phyloP scores from a whole-genome alignment of 2,113 vertebrate species.

The Eublepharis macularius region DNA sequence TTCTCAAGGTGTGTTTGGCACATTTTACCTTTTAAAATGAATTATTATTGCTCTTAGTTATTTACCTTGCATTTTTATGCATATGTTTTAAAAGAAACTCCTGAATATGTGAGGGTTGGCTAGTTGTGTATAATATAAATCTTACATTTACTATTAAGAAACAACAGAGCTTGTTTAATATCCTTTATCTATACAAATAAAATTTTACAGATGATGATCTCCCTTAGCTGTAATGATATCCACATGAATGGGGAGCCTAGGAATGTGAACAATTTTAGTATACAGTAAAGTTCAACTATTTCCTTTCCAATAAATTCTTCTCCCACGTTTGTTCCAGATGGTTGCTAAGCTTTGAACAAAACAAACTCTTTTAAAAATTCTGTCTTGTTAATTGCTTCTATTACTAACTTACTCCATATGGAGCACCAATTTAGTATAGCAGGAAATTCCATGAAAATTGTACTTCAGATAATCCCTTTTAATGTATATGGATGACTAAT shows the following conservation, averaged over 20 bases:
- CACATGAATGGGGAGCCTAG: not conserved
- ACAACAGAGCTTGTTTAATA: not conserved
- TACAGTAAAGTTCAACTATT: not conserved
- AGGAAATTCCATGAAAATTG: constrained; percentile 50
- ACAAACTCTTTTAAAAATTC: constrained; percentile 22
- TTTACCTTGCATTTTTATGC: too few relatives aligned
- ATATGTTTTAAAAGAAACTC: too few relatives aligned
- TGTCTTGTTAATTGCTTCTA: constrained; percentile 12
- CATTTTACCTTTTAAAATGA: too few relatives aligned
- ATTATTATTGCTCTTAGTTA: too few relatives aligned
- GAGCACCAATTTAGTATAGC: constrained; percentile 55
- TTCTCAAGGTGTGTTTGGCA: too few relatives aligned
- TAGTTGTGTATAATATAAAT: too few relatives aligned
- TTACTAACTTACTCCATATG: constrained; percentile 51
- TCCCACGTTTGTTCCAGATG: constrained; percentile 57
- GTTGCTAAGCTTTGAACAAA: constrained; percentile 18
- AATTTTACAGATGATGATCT: not conserved
- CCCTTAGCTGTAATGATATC: not conserved
- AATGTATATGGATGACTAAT: constrained; percentile 40
- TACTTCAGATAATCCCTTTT: constrained; percentile 25
- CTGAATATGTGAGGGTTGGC: too few relatives aligned
- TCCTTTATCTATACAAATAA: not conserved
- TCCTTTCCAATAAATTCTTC: constrained; percentile 22
- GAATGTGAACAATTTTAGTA: not conserved
- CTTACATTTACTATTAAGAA: not conserved